Evolutionary conservation across 2,113 vertebrate species (phyloP).

Genomic region (Petroica traversi): DNA sequence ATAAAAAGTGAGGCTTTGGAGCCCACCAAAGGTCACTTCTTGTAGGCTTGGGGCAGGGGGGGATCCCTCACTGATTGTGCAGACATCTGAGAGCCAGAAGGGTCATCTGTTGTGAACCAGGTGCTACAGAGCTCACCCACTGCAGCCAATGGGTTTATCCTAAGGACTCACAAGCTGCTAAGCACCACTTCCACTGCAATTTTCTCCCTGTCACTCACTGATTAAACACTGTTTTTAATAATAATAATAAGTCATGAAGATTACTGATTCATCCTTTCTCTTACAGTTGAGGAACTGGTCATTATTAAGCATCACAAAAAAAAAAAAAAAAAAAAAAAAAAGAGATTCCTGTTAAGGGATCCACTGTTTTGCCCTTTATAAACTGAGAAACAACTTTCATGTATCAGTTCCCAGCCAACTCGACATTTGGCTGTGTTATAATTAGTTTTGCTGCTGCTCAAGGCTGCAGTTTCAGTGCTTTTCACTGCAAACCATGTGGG

Average conservation of each 20-base stretch:
- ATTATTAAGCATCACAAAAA: background rate
- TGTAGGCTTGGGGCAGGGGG: background rate
- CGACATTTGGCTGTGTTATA: slow-evolving; percentile 69
- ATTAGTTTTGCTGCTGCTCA: slow-evolving; percentile 77
- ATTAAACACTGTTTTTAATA: background rate
- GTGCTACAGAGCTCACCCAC: background rate
- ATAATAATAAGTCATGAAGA: background rate
- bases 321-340: background rate
- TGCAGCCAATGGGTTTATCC: background rate
- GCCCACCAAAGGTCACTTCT: background rate
- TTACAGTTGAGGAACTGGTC: background rate
- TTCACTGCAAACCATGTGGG: slow-evolving; percentile 22
- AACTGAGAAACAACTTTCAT: slow-evolving; percentile 31
- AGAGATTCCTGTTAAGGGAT: slow-evolving; percentile 12
- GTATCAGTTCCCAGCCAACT: slow-evolving; percentile 69
- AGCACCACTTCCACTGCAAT: background rate
- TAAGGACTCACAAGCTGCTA: background rate
- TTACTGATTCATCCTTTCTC: background rate
- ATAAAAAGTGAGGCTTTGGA: background rate
- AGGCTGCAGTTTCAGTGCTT: slow-evolving; percentile 71
- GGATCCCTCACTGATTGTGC: rapidly evolving
- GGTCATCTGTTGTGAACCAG: background rate
- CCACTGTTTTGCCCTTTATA: background rate
- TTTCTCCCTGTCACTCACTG: background rate
- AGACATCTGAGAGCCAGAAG: background rate